phyloP scores from a whole-genome alignment of 2,888 invertebrate genomes.

The Cacoxenus indagator region DNA sequence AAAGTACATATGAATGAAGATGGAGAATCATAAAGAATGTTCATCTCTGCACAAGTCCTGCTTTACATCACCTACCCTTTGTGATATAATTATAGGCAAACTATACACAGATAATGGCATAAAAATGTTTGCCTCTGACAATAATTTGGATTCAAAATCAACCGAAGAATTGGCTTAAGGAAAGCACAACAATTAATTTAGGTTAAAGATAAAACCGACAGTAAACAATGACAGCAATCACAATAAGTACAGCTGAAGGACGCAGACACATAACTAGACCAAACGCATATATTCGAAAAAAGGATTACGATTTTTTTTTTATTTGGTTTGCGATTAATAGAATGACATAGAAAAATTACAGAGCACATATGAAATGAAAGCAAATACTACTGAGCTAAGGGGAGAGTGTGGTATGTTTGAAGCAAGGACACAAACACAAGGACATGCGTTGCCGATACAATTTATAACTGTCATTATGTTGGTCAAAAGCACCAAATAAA shows the following conservation, averaged over 20 bases:
- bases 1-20: too few species aligned
- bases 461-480: constrained; percentile 31
- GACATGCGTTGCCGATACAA: constrained; percentile 6
- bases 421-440: constrained; percentile 14
- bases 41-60: too few species aligned
- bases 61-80: too few species aligned
- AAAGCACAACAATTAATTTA: constrained; percentile 51
- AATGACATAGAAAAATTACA: constrained; percentile 12
- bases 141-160: too few species aligned
- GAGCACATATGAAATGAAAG: constrained; percentile 9
- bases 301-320: constrained; percentile 41
- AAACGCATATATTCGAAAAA: constrained; percentile 6
- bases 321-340: constrained; percentile 2
- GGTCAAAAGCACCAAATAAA: constrained; percentile 12
- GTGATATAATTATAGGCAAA: too few species aligned
- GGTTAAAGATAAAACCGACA: constrained; percentile 27
- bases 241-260: constrained; percentile 36
- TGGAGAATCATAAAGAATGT: too few species aligned
- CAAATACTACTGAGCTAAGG: background rate
- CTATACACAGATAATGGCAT: too few species aligned
- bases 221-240: constrained; percentile 28
- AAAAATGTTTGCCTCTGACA: too few species aligned
- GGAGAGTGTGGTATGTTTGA: background rate
- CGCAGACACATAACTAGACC: constrained; percentile 31
- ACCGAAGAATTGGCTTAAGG: constrained; percentile 30